Percentiles rank a stretch among this genome's conserved stretches.
phyloP scores from a whole-genome alignment of 2,113 vertebrate genomes.

The Herpailurus yagouaroundi region DNA sequence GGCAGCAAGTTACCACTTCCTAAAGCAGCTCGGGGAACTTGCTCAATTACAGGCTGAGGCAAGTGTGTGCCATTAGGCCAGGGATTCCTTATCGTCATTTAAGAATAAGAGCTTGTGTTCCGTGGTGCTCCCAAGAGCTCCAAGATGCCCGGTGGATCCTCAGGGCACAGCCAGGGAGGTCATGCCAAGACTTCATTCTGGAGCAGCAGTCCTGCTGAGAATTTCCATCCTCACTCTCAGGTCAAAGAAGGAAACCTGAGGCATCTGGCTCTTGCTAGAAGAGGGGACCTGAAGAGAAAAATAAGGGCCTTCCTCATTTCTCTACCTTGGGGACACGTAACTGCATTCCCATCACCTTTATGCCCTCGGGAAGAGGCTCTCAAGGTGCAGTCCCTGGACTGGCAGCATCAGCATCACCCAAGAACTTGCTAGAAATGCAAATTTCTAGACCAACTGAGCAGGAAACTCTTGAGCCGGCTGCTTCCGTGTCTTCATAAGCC shows the following conservation, averaged over 20 bases:
- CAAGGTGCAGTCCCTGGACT: rapidly evolving
- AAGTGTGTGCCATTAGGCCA: neutral
- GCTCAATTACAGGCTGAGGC: neutral
- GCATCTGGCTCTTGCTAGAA: neutral
- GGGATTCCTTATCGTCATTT: neutral
- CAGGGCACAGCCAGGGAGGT: rapidly evolving
- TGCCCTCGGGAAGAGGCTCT: neutral
- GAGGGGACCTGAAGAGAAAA: neutral
- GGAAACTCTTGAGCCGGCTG: neutral
- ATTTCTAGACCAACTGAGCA: neutral
- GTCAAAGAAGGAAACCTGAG: neutral
- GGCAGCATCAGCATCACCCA: neutral
- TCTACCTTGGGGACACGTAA: neutral
- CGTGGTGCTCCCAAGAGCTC: neutral
- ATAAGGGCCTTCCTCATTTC: rapidly evolving
- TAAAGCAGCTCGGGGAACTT: neutral
- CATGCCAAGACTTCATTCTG: neutral
- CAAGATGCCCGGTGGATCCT: neutral
- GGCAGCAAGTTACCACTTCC: neutral
- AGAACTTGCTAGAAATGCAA: neutral
- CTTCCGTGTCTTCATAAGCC: neutral
- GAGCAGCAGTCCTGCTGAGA: neutral
- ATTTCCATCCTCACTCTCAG: neutral
- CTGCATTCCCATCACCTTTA: rapidly evolving
- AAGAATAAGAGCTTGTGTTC: neutral